Conservation (phyloP, 1,140 invertebrate genomes). For the Tetraneura akinire region DNA sequence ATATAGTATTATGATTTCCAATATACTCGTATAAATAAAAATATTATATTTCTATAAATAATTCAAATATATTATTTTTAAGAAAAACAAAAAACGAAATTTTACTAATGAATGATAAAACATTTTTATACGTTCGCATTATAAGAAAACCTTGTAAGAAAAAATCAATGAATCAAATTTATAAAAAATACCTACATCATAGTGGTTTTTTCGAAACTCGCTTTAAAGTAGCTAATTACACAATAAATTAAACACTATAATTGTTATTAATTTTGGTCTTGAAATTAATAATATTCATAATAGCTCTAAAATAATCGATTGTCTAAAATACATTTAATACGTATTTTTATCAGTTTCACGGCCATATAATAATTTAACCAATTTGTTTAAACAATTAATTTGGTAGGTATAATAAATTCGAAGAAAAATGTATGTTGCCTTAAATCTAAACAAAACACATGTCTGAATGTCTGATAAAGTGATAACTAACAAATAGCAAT, state of each 20-base stretch:
- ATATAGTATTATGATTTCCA: too few species aligned
- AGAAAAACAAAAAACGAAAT: too few species aligned
- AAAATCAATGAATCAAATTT: not conserved
- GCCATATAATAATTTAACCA: not conserved
- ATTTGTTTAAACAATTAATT: not conserved
- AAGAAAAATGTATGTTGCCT: not conserved
- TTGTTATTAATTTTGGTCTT: not conserved
- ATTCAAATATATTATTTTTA: too few species aligned
- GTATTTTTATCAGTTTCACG: not conserved
- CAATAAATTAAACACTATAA: constrained; percentile 25
- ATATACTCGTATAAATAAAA: too few species aligned
- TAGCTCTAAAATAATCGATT: not conserved
- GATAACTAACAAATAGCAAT: not conserved
- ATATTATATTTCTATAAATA: too few species aligned
- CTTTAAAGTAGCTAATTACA: constrained; percentile 10
- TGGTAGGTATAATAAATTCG: not conserved
- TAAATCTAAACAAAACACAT: not conserved
- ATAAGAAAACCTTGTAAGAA: not conserved
- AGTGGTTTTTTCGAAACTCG: constrained; percentile 3
- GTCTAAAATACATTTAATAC: not conserved
- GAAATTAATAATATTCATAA: constrained; percentile 4
- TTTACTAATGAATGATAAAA: not conserved
- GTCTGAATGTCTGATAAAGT: too few species aligned
- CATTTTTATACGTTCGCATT: not conserved
- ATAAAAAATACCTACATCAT: not conserved